Percentiles rank a stretch among this genome's conserved stretches.
Evolutionary conservation across 2,113 vertebrate genomes (phyloP).

Genomic region (Plectropomus leopardus): DNA sequence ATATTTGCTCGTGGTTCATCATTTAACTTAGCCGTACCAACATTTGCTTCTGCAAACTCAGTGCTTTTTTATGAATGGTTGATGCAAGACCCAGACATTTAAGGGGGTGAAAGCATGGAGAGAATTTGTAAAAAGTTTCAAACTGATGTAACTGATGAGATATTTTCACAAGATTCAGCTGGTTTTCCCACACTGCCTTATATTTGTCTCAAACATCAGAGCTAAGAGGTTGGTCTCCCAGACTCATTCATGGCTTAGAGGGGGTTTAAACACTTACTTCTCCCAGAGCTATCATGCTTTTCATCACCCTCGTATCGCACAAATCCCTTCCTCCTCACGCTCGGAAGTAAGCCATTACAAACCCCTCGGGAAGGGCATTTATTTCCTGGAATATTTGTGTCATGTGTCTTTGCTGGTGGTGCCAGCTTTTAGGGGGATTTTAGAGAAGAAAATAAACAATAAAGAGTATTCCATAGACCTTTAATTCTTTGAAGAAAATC

Average conservation of each 20-base stretch:
- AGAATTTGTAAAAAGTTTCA: not conserved
- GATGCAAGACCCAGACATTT: not conserved
- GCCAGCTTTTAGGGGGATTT: not conserved
- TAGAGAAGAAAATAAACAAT: not conserved
- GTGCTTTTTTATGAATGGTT: not conserved
- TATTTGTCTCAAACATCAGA: not conserved
- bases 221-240: not conserved
- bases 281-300: slow-evolving; percentile 51
- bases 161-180: not conserved
- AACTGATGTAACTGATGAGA: not conserved
- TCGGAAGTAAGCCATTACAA: slow-evolving; percentile 66
- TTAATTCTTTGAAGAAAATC: not conserved
- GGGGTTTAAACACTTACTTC: slow-evolving; percentile 10
- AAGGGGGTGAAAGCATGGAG: not conserved
- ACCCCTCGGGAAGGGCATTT: slow-evolving; percentile 31
- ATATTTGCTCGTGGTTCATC: not conserved
- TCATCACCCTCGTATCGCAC: slow-evolving; percentile 60
- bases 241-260: slow-evolving; percentile 40
- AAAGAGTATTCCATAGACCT: not conserved
- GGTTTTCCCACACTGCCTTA: not conserved
- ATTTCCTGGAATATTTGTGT: slow-evolving; percentile 41
- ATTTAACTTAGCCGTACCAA: not conserved
- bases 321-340: slow-evolving; percentile 59
- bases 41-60: not conserved
- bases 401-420: not conserved